phyloP scores from a whole-genome alignment of 2,888 invertebrate genomes.

The Drosophila merina region DNA sequence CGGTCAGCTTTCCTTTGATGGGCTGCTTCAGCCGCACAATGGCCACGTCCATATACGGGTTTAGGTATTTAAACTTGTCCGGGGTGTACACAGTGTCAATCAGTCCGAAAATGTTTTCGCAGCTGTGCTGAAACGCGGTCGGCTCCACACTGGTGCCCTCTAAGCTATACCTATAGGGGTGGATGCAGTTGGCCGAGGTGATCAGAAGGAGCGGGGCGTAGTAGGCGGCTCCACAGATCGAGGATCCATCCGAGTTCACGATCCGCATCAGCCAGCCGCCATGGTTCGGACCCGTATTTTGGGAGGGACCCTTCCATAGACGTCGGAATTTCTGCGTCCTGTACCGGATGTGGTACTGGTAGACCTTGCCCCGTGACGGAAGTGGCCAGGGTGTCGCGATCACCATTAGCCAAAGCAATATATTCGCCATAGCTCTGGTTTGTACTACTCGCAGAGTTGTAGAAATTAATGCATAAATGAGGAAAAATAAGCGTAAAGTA shows the following conservation, averaged over 20 bases:
- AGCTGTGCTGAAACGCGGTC: background rate
- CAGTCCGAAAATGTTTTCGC: background rate
- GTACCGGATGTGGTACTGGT: conserved; percentile 5
- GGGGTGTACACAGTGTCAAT: conserved; percentile 38
- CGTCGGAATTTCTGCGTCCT: background rate
- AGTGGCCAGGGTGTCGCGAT: background rate
- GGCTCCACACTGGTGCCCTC: conserved; percentile 23
- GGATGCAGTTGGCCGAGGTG: conserved; percentile 40
- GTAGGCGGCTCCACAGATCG: conserved; percentile 38
- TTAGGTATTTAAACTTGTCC: background rate
- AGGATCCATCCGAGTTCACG: conserved; percentile 10
- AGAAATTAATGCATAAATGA: background rate
- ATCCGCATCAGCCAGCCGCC: conserved; percentile 33
- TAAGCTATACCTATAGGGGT: conserved; percentile 3
- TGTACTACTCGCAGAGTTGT: background rate
- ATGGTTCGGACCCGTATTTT: conserved; percentile 7
- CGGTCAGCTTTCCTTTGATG: conserved; percentile 27
- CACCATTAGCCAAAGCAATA: background rate
- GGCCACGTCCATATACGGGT: conserved; percentile 35
- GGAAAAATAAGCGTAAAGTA: background rate
- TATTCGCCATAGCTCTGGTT: background rate
- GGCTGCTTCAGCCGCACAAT: conserved; percentile 32
- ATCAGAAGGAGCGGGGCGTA: conserved; percentile 25
- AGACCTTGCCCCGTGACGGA: conserved; percentile 3
- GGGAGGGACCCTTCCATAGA: conserved; percentile 23